Percentiles rank a stretch among this genome's conserved stretches.
These are phyloP conservation scores for Alloscopus bannaensis DNA, from an alignment of 2,888 invertebrate species.

Conservation along the genomic window DNA sequence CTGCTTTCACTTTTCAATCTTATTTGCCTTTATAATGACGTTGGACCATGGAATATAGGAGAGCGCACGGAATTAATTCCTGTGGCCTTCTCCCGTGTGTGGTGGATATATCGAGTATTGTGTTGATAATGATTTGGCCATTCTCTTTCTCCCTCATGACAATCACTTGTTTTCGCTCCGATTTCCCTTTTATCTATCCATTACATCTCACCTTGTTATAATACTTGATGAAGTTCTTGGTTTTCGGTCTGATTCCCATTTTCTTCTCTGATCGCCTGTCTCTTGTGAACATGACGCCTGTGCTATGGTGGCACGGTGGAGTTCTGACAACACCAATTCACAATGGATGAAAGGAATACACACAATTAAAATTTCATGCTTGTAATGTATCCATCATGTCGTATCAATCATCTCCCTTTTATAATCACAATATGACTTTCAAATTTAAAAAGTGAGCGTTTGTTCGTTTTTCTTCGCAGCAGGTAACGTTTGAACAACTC, in stretches of 20 bases:
- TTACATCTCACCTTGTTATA: slow-evolving; percentile 60
- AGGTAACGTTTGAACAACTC: slow-evolving; percentile 30
- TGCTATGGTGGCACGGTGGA: no score
- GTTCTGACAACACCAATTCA: no score
- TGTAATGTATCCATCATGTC: slow-evolving; percentile 6
- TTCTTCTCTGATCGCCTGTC: no score
- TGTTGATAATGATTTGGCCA: slow-evolving; percentile 48
- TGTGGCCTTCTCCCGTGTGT: slow-evolving; percentile 12
- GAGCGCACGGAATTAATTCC: not conserved
- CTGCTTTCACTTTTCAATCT: slow-evolving; percentile 2
- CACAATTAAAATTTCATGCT: slow-evolving; percentile 35
- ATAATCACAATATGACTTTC: slow-evolving; percentile 2
- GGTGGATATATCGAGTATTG: not conserved
- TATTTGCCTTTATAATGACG: slow-evolving; percentile 22
- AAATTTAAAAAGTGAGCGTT: slow-evolving; percentile 4
- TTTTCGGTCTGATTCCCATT: slow-evolving; percentile 10
- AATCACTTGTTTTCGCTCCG: slow-evolving; percentile 41
- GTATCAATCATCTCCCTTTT: slow-evolving; percentile 25
- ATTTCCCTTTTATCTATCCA: slow-evolving; percentile 44
- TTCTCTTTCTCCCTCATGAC: slow-evolving; percentile 38
- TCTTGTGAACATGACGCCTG: no score
- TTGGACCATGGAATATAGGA: no score
- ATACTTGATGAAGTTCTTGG: slow-evolving; percentile 56
- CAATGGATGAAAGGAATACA: no score
- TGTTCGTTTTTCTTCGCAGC: slow-evolving; percentile 22